Evolutionary conservation across 2,888 invertebrate genomes (phyloP), one percentile per base, ranked within the genome.

Genomic region (Bellardia pandia): DNA sequence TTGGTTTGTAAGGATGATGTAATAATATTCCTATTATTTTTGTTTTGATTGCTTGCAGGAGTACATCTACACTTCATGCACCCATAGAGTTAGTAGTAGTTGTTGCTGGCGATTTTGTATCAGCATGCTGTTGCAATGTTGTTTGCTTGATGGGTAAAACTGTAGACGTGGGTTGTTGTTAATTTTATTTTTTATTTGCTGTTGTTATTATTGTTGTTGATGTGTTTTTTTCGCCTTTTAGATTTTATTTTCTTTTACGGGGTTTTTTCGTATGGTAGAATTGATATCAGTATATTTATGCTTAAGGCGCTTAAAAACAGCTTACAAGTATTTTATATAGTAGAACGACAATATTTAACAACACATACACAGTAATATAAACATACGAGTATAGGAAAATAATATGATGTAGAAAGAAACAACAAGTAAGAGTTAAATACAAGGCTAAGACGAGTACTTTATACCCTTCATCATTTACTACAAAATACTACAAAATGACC

Each of bases 281-380:
- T 62, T 71, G 76, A 76, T 78, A 64, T 78, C 64, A 56, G 69
- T 84, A 58, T 77, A 58, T 69, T 75, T 66, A 81, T 51, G 78
- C 85, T 82, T 85, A 85, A 87, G 87, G 87, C 87, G 87, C 87
- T 87, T 87, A 87, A 87, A 71, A 66, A 82, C 74, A 78, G 87
- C 85, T 87, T 87, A 87, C 85, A 78, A 87, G 78, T 77, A 76
- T 81, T 79, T 78, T 81, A 66, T 75, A 62, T 72, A 84, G 77
- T 64, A 51, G 11, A 68, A 66, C 16, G 6, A 62, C 60, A 78
- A 74, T 56, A 60, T 60, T 60, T 33, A 77, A 40, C 56, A 30
- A 23, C 5, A 64, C 74, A 48, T 3, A 23, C 23, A 56, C 23
- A 56, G 7, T 2, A 23, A 37, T 45, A 64, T 23, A 69, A 16